Base-by-base conservation (phyloP, 2,113 vertebrate genomes). In the Ameiurus melas region DNA sequence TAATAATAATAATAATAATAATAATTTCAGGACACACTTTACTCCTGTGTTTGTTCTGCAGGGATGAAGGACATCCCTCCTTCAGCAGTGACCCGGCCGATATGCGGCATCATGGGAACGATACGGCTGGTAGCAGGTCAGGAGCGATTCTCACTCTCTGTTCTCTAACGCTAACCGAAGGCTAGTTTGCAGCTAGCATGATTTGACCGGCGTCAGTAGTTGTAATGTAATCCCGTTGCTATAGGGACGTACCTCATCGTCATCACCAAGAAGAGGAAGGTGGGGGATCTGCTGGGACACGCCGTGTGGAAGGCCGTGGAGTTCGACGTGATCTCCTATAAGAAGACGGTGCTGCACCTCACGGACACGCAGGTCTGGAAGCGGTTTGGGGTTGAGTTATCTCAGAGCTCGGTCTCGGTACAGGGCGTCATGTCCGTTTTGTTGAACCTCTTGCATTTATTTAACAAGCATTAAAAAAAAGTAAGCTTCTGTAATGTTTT, bases 341-440 rank as follows among this genome's bases (percentile, higher is more conserved):
- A 99, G 93, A 99, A 98, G 94, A 99, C 98, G 16, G 95, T 99
- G 92, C 92, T 99, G 86, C 98, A 99, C 92, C 95, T 99, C 93
- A 99, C 97, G 92, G 98, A 99, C 94, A 97, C 95, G 94, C 98
- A 99, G 98, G 98, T 98, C 88, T 86, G 84, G 19, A 14, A 0
- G 25, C 30, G 58, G 55, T 6, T 27, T 25, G 16, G 19, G 19
- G 81, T 39, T 47, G 14, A 83, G 33, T 25, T 83, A 27, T 83
- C 25, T 19, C 25, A 84, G 70, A 10, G 43, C 27, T 43, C 25
- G 4, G 43, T 47, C 36, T 47, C 39, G 73, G 39, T 12, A 25
- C 39, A 43, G 39, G 8, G 9, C 13, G 39, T 5, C 25, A 39
- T 36, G 1, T 43, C 36, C 2, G 33, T 43, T 73, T 73, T 73